Evolutionary conservation across 2,888 invertebrate genomes (phyloP), one percentile per base, ranked within the genome.

Genomic region (Amiota mariae): DNA sequence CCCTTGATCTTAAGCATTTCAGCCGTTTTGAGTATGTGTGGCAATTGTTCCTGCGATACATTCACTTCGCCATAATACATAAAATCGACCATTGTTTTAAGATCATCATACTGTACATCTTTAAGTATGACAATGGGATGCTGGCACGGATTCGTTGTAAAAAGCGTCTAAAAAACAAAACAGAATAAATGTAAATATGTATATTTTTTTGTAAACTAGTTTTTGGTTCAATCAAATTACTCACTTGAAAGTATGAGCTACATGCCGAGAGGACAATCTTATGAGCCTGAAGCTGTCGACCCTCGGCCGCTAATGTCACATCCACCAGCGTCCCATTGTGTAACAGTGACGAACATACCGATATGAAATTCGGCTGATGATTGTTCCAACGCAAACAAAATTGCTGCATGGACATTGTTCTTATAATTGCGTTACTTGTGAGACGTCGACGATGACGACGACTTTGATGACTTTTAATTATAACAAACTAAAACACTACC

Each of bases 61-160:
- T 97, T 96, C 9, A 97, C 96, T 91, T 96, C 96, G 0, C 97
- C 97, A 84, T 95, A 95, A 88, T 97, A 97, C 95, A 97, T 97
- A 87, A 97, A 97, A 87, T 96, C 96, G 11, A 97, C 95, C 93
- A 97, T 95, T 47, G 95, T 95, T 87, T 95, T 94, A 74, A 97
- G 92, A 90, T 97, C 96, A 70, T 94, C 93, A 87, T 95, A 96
- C 84, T 95, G 94, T 11, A 97, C 95, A 91, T 97, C 96, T 89
- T 96, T 97, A 66, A 97, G 90, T 83, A 97, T 96, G 68, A 97
- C 96, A 84, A 97, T 96, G 8, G 97, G 96, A 90, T 97, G 96
- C 82, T 95, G 94, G 86, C 96, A 96, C 11, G 96, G 96, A 90
- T 96, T 96, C 78, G 95, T 93, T 56, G 95, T 94, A 87, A 97